Evolutionary conservation across 2,797 vertebrate species (phyloP), one percentile per base, ranked within the genome.

Genomic region (Leptodactylus fallax): DNA sequence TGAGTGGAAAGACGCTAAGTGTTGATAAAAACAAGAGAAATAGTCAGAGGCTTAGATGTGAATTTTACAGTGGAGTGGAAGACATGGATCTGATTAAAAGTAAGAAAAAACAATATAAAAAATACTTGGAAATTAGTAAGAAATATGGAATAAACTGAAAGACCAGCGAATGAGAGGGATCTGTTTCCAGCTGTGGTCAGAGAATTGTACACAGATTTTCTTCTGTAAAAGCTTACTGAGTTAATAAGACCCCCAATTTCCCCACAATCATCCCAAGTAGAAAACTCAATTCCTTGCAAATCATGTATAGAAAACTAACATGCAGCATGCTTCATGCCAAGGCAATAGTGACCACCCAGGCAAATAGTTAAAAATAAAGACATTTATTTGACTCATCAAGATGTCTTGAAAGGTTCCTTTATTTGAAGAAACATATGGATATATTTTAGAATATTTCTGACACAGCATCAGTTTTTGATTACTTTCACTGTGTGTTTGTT

Each of bases 401-500:
- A 81, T 74, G 65, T 74, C 71, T 74, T 60, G 21, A 65, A 53
- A 56, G 65, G 12, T 56, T 86, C 23, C 16, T 51, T 87, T 45
- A 56, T 55, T 65, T 56, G 19, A 58, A 78, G 63, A 83, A 83
- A 67, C 86, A 87, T 87, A 82, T 87, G 86, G 86, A 78, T 72
- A 83, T 77, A 61, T 76, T 87, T 87, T 82, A 65, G 69, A 63
- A 63, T 76, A 14, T 81, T 74, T 74, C 23, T 76, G 79, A 51
- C 55, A 55, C 14, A 4, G 36, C 65, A 87, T 74, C 47, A 55
- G 85, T 47, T 69, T 63, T 69, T 69, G 47, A 14, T 79, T 69
- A 12, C 5, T 16, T 79, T 80, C 47, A 45, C 53, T 58, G 19
- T 83, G 9, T 55, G 51, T 7, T 58, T 53, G 69, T 83, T 53